Conservation (phyloP, 2,797 vertebrate species). For the Poecilia velifera region DNA sequence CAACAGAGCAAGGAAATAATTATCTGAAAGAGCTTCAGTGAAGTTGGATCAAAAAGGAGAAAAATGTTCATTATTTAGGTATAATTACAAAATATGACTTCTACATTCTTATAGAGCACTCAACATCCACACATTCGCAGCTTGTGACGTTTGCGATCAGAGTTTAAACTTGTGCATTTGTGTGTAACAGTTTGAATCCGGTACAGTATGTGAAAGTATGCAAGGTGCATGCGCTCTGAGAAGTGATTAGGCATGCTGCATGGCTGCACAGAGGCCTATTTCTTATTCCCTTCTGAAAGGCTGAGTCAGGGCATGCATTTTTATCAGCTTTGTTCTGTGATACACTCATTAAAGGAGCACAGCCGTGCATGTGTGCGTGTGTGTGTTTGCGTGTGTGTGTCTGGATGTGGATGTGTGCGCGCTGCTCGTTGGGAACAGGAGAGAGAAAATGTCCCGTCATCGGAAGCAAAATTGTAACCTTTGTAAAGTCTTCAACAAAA, state of each 20-base stretch:
- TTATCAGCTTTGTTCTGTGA: slow-evolving; percentile 77
- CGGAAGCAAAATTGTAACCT: slow-evolving; percentile 34
- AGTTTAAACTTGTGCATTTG: background rate
- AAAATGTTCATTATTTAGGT: background rate
- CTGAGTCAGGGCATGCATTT: slow-evolving; percentile 69
- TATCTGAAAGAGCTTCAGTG: background rate
- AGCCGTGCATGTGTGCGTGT: slow-evolving; percentile 28
- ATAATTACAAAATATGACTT: background rate
- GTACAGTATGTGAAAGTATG: slow-evolving; percentile 45
- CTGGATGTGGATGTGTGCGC: background rate
- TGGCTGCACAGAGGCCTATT: slow-evolving; percentile 65
- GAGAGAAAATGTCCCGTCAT: slow-evolving; percentile 55
- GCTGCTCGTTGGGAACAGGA: slow-evolving; percentile 36
- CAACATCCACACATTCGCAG: slow-evolving; percentile 10
- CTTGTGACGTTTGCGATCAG: slow-evolving; percentile 6
- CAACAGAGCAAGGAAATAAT: background rate
- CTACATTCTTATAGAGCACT: background rate
- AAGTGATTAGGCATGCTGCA: slow-evolving; percentile 65
- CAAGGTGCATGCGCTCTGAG: slow-evolving; percentile 31
- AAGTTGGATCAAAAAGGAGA: too few relatives aligned
- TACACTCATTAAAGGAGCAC: slow-evolving; percentile 74
- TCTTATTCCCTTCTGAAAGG: slow-evolving; percentile 79
- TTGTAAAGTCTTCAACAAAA: slow-evolving; percentile 17
- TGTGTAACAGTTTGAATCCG: slow-evolving; percentile 1
- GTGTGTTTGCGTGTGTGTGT: slow-evolving; percentile 22